Percentiles rank a stretch among this genome's conserved stretches.
Evolutionary conservation across 2,888 invertebrate species (phyloP).

Genomic region (Drosophila mulleri): DNA sequence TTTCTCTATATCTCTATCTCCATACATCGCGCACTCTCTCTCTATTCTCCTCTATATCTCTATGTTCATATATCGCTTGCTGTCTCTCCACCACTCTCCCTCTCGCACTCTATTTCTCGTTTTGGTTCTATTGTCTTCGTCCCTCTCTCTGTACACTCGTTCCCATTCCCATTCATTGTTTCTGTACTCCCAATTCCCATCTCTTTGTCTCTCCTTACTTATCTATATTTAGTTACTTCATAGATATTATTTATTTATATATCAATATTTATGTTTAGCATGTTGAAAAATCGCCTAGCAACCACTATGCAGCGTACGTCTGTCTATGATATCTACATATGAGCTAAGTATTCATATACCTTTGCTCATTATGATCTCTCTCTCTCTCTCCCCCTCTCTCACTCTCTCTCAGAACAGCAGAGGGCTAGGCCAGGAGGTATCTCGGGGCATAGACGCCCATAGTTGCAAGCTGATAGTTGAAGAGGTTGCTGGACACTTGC

Average conservation of each 20-base stretch:
- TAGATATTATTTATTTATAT: neutral
- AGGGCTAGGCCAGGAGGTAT: neutral
- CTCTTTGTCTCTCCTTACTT: too few species aligned
- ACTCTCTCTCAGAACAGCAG: neutral
- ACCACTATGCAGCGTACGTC: conserved; percentile 30
- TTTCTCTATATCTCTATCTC: too few species aligned
- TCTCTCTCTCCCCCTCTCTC: conserved; percentile 2
- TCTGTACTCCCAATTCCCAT: too few species aligned
- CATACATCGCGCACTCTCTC: too few species aligned
- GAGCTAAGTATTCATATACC: conserved; percentile 27
- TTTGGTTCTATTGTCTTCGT: too few species aligned
- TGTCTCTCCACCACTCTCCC: neutral
- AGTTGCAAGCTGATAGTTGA: conserved; percentile 3
- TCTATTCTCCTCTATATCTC: neutral
- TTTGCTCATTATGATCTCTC: conserved; percentile 28
- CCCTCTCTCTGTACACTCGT: neutral
- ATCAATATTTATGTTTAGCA: neutral
- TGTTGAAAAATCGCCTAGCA: neutral
- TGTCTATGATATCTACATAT: conserved; percentile 7
- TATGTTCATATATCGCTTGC: neutral
- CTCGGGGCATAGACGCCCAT: neutral
- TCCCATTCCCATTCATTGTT: too few species aligned
- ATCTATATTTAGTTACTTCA: neutral
- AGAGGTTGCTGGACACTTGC: conserved; percentile 1
- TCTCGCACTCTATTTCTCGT: too few species aligned